Evolutionary conservation across 2,113 vertebrate species (phyloP).

Genomic region (Hippocampus mohnikei): DNA sequence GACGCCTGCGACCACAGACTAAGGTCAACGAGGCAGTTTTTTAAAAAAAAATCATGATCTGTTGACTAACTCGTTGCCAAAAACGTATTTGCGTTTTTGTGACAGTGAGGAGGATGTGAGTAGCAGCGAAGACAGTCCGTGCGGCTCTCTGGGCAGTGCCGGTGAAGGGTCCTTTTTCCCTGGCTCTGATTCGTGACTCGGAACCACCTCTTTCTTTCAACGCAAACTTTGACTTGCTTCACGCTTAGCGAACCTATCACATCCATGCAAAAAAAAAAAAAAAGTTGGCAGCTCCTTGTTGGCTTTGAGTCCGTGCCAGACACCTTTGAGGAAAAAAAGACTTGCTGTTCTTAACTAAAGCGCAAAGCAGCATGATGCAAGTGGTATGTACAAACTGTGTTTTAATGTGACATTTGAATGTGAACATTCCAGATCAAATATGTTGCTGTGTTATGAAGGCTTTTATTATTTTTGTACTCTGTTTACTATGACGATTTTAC

Average conservation of each 20-base stretch:
- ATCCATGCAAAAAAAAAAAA: too few relatives aligned
- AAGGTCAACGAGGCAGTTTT: slow-evolving; percentile 71
- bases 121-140: slow-evolving; percentile 84
- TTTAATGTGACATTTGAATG: background rate
- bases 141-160: slow-evolving; percentile 80
- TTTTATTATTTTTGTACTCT: background rate
- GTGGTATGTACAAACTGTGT: background rate
- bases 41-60: background rate
- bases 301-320: too few relatives aligned
- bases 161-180: slow-evolving; percentile 86
- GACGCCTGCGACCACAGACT: slow-evolving; percentile 80
- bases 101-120: slow-evolving; percentile 90
- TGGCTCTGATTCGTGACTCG: slow-evolving; percentile 36
- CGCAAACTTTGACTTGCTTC: background rate
- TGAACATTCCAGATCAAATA: background rate
- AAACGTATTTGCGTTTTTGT: background rate
- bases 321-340: background rate
- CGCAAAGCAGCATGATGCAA: background rate
- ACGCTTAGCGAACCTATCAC: background rate
- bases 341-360: background rate
- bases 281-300: too few relatives aligned
- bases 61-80: background rate
- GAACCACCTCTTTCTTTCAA: background rate
- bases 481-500: background rate
- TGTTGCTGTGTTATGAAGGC: background rate